phyloP scores from a whole-genome alignment of 2,797 vertebrate genomes.

The Aphelocoma californica region DNA sequence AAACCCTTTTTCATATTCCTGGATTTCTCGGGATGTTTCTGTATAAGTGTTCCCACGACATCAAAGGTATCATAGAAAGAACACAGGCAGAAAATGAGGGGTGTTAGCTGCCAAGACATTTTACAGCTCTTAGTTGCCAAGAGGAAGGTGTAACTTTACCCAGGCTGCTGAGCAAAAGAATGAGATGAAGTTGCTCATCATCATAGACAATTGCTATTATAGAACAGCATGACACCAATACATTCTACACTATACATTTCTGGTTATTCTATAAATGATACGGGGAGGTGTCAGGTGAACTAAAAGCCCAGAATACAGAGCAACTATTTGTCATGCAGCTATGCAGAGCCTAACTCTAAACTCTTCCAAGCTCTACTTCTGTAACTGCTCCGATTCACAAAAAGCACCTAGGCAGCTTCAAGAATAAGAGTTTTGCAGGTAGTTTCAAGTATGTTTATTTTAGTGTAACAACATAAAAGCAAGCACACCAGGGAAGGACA shows the following conservation, averaged over 20 bases:
- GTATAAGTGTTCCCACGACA: constrained; percentile 29
- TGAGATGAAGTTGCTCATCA: not conserved
- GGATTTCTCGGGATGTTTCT: constrained; percentile 12
- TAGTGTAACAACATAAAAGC: not conserved
- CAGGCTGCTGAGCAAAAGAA: not conserved
- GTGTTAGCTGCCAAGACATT: constrained; percentile 38
- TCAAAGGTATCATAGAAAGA: constrained; percentile 51
- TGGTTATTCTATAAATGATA: not conserved
- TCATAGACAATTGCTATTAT: not conserved
- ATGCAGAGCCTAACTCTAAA: not conserved
- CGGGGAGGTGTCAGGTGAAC: not conserved
- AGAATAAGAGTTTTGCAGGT: not conserved
- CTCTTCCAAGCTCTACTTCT: not conserved
- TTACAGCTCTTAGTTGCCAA: constrained; percentile 11
- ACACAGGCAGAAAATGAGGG: constrained; percentile 35
- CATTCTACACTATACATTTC: not conserved
- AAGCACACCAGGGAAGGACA: not conserved
- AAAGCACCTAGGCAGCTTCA: not conserved
- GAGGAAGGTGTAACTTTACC: not conserved
- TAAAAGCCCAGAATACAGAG: not conserved
- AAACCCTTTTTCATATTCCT: not conserved
- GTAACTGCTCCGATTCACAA: not conserved
- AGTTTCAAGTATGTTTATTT: not conserved
- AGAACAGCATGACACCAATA: not conserved
- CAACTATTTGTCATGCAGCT: not conserved